A percentile compares a stretch with the other conserved stretches of the same genome.
phyloP scores from a whole-genome alignment of 2,888 invertebrate genomes.

The Dascillus cervinus region DNA sequence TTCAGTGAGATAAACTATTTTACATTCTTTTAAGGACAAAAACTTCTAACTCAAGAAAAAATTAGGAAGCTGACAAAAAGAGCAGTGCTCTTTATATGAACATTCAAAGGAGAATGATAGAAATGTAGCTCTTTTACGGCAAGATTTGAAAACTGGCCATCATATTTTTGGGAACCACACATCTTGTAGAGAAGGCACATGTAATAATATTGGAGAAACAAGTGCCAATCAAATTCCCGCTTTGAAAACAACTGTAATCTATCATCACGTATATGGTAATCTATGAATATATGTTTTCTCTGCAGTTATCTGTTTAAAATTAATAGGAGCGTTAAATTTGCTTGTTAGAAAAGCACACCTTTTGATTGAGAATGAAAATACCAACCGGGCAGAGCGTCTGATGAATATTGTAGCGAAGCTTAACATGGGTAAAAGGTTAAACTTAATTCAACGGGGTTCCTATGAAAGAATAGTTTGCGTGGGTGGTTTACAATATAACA shows the following conservation, averaged over 20 bases:
- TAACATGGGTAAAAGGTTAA: too few species aligned
- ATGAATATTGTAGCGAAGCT: constrained; percentile 11
- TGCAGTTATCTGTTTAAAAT: too few species aligned
- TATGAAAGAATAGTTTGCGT: constrained; percentile 6
- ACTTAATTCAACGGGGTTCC: constrained; percentile 7
- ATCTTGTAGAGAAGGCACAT: constrained; percentile 1
- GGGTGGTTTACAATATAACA: constrained; percentile 3
- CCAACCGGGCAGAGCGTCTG: constrained; percentile 7
- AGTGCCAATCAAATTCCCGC: not conserved
- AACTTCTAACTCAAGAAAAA: constrained; percentile 7
- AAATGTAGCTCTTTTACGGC: constrained; percentile 10
- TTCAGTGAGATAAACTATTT: too few species aligned
- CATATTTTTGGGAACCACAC: constrained; percentile 6
- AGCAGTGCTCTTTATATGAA: constrained; percentile 18
- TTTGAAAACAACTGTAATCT: constrained; percentile 1
- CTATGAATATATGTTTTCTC: constrained; percentile 2
- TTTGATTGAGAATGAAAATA: constrained; percentile 9
- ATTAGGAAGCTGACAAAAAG: constrained; percentile 1
- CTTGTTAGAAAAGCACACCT: constrained; percentile 2
- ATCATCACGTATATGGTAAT: not conserved
- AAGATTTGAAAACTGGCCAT: constrained; percentile 9
- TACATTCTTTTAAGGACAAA: too few species aligned
- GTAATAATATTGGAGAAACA: constrained; percentile 1
- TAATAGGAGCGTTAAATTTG: constrained; percentile 2
- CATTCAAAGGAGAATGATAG: constrained; percentile 13